Evolutionary conservation across 1,140 invertebrate species (phyloP).

Genomic region (Drosophila pallidifrons): DNA sequence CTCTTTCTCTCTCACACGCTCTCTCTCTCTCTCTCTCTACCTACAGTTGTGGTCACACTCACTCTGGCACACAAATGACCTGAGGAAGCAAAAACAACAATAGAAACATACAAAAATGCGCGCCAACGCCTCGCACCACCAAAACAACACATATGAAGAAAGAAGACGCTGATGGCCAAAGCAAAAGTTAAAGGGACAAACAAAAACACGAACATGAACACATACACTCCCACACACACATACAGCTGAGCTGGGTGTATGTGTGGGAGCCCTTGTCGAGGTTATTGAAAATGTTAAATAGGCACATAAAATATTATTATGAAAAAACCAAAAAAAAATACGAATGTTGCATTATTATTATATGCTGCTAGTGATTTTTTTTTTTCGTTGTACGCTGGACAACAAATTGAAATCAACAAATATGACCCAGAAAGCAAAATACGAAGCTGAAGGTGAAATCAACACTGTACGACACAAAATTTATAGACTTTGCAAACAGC

Average conservation of each 20-base stretch:
- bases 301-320: conserved; percentile 8
- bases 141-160: background rate
- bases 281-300: conserved; percentile 48
- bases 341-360: conserved; percentile 64
- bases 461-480: conserved; percentile 23
- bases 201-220: conserved; percentile 47
- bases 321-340: conserved; percentile 50
- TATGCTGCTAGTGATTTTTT: conserved; percentile 45
- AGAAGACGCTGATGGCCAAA: conserved; percentile 21
- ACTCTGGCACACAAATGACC: conserved; percentile 8
- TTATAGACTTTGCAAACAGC: conserved; percentile 9
- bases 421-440: conserved; percentile 76
- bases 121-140: conserved; percentile 39
- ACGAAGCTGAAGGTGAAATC: conserved; percentile 74
- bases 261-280: conserved; percentile 46
- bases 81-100: conserved; percentile 27
- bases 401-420: conserved; percentile 82
- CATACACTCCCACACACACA: conserved; percentile 36
- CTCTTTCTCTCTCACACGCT: background rate
- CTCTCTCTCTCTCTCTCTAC: conserved; percentile 5
- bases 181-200: conserved; percentile 49
- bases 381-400: conserved; percentile 36
- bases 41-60: conserved; percentile 12
- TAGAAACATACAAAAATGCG: conserved; percentile 43
- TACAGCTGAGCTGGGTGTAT: conserved; percentile 13